phyloP scores from a whole-genome alignment of 2,797 vertebrate species.

The Garrulus glandarius region DNA sequence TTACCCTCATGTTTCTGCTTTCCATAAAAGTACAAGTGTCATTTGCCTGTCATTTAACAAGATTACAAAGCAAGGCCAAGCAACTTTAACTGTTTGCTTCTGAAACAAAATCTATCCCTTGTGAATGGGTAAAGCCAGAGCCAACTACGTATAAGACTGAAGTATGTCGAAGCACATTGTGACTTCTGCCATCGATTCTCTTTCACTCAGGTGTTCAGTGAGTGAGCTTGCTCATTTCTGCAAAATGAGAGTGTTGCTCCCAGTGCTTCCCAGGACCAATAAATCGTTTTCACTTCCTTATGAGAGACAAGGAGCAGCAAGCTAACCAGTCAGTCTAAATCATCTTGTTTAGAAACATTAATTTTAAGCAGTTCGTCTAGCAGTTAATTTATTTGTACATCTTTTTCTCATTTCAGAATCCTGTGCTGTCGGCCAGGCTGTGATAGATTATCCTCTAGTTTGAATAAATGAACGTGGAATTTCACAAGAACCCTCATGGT shows the following conservation, averaged over 20 bases:
- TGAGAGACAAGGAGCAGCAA: background rate
- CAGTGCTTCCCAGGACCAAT: background rate
- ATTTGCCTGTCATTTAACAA: conserved; percentile 8
- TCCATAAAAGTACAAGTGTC: background rate
- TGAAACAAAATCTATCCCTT: conserved; percentile 4
- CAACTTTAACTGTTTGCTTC: conserved; percentile 15
- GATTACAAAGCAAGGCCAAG: background rate
- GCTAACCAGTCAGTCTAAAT: conserved; percentile 13
- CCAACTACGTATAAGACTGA: background rate
- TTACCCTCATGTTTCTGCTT: background rate
- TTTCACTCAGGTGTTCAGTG: background rate
- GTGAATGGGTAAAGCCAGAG: background rate
- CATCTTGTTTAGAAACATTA: background rate
- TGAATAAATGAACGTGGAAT: background rate
- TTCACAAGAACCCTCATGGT: background rate
- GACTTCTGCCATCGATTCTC: background rate
- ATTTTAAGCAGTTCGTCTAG: background rate
- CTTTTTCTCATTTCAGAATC: conserved; percentile 13
- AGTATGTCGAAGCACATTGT: background rate
- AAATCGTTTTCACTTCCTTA: conserved; percentile 7
- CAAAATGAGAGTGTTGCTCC: background rate
- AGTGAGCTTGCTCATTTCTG: background rate
- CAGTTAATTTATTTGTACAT: background rate
- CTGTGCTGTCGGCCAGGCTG: background rate
- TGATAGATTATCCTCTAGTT: background rate